Base-by-base conservation (phyloP, 1,140 invertebrate species). In the Melanaphis sacchari region DNA sequence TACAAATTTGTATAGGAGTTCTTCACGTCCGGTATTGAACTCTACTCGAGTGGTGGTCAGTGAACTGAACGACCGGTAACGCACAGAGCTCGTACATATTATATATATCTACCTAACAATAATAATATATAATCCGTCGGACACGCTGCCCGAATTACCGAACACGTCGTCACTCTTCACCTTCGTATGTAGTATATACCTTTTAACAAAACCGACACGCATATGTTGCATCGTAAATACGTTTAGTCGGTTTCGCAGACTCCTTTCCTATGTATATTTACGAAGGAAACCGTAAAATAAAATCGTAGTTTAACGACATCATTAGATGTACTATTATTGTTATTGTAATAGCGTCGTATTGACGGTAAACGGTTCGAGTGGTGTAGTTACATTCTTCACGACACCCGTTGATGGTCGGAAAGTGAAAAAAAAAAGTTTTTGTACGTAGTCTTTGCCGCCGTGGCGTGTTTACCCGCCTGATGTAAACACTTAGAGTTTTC, bases 41-140 rank as follows among this genome's bases (percentile, higher is more conserved):
- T 81, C 76, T 21, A 81, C 22, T 52, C 66, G 91, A 84, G 91
- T 93, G 91, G 81, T 93, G 91, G 91, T 93, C 91, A 93, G 91
- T 93, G 91, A 93, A 93, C 91, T 84, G 43, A 84, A 84, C 46
- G 81, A 93, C 91, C 76, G 81, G 91, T 93, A 84, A 93, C 81
- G 91, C 81, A 40, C 76, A 24, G 91, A 52, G 38, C 41, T 76
- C 66, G 26, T 66, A 54, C 38, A 31, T 66, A 66, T 66, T 66
- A 66, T 66, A 89, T n/a, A 49, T 46, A n/a, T 3, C 1, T 54
- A 59, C 36, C 2, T 41, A 41, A 85, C 24, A 84, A 54, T 31
- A 36, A 81, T 81, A 81, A n/a, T 7, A 5, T 18, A n/a, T 90
- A 54, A 90, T 90, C 49, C 36, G 36, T 36, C 9, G 66, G 91